Percentiles rank a stretch among this genome's conserved stretches.
These are phyloP conservation scores for Caerostris darwini DNA, from an alignment of 1,140 invertebrate species.

Conservation along the genomic window DNA sequence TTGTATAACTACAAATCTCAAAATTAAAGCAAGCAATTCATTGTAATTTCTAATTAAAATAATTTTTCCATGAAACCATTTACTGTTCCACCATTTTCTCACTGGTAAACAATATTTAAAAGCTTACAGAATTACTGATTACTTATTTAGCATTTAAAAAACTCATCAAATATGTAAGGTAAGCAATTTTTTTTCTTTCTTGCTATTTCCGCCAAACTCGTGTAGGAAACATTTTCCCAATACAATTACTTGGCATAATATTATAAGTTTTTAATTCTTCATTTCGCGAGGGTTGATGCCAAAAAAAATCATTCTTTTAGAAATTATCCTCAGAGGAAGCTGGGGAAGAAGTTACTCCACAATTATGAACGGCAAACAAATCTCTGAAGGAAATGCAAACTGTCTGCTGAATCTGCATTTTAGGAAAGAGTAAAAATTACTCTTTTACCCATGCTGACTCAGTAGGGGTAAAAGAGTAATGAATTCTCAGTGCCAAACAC, in stretches of 20 bases:
- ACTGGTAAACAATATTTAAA: neutral
- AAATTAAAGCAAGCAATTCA: no score
- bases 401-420: slow-evolving; percentile 38
- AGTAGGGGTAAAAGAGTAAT: slow-evolving; percentile 23
- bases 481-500: neutral
- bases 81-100: neutral
- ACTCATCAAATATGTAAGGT: neutral
- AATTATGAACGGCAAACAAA: slow-evolving; percentile 47
- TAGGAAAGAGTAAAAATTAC: neutral
- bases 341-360: neutral
- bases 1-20: no score
- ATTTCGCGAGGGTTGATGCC: neutral
- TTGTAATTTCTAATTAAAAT: no score
- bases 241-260: slow-evolving; percentile 6
- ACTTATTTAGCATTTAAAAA: neutral
- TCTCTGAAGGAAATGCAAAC: neutral
- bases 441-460: neutral
- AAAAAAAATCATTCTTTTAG: neutral
- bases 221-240: neutral
- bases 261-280: slow-evolving; percentile 39
- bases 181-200: neutral
- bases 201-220: neutral
- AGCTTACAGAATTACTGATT: neutral
- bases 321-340: neutral
- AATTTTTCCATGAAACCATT: neutral